Evolutionary conservation across 1,140 invertebrate species (phyloP).

Genomic region (Scaptomyza montana): DNA sequence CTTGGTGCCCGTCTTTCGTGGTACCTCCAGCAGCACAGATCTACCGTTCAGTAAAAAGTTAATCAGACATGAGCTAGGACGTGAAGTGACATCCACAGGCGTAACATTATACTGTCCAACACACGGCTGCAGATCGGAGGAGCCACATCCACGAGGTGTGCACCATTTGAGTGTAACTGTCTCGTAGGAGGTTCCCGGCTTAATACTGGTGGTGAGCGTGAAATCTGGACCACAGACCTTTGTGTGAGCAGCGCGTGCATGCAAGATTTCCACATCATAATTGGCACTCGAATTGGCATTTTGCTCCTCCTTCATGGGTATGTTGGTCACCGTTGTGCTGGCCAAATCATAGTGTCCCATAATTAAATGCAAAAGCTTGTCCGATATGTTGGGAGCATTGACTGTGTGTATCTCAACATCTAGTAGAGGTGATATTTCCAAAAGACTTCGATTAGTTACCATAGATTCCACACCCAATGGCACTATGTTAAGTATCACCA

Average conservation of each 20-base stretch:
- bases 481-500: constrained; percentile 94
- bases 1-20: constrained; percentile 92
- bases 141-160: constrained; percentile 93
- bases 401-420: constrained; percentile 89
- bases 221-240: constrained; percentile 88
- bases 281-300: constrained; percentile 98
- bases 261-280: constrained; percentile 98
- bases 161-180: constrained; percentile 97
- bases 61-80: constrained; percentile 97
- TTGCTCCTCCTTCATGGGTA: constrained; percentile 99
- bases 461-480: constrained; percentile 90
- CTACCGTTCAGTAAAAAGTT: constrained; percentile 97
- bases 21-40: constrained; percentile 97
- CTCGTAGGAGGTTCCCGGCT: constrained; percentile 86
- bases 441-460: constrained; percentile 88
- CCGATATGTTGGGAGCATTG: constrained; percentile 87
- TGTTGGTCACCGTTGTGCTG: constrained; percentile 98
- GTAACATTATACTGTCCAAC: constrained; percentile 94
- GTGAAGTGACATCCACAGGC: constrained; percentile 96
- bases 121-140: constrained; percentile 91
- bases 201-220: constrained; percentile 84
- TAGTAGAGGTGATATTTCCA: constrained; percentile 87
- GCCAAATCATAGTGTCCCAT: constrained; percentile 95
- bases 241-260: constrained; percentile 92
- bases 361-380: constrained; percentile 90